These are phyloP conservation scores for Calycopis cecrops DNA, from an alignment of 1,140 invertebrate species.

Conservation along the genomic window DNA sequence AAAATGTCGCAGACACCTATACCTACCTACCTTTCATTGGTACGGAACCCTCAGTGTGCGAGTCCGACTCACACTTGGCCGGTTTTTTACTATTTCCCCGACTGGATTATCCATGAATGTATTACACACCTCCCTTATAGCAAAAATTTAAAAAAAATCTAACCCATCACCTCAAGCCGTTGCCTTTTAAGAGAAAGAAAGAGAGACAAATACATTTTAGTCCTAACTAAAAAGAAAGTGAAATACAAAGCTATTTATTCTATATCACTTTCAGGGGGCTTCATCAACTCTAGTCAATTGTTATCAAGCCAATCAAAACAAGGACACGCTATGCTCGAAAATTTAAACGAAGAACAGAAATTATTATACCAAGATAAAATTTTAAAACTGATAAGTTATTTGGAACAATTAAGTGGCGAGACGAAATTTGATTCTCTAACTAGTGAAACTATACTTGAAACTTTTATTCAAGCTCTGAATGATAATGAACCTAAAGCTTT, in stretches of 20 bases:
- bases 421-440: constrained; percentile 47
- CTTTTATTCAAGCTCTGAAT: constrained; percentile 48
- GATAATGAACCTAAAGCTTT: constrained; percentile 46
- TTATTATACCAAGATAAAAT: constrained; percentile 45
- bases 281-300: constrained; percentile 51
- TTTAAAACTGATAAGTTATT: constrained; percentile 41
- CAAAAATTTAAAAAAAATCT: no score
- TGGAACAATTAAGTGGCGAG: constrained; percentile 33
- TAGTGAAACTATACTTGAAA: constrained; percentile 56
- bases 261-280: constrained; percentile 51
- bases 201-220: neutral
- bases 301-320: constrained; percentile 37
- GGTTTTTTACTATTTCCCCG: no score
- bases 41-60: no score
- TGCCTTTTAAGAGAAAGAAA: no score
- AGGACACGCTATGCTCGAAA: constrained; percentile 40
- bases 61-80: no score
- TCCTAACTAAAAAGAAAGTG: neutral
- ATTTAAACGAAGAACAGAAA: constrained; percentile 54
- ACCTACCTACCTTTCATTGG: no score
- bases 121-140: no score
- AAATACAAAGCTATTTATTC: constrained; percentile 12
- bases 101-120: no score
- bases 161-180: no score
- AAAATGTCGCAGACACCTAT: no score